A percentile compares a stretch with the other conserved stretches of the same genome.
Conservation (phyloP, 2,888 invertebrate genomes). For the Troilus luridus region DNA sequence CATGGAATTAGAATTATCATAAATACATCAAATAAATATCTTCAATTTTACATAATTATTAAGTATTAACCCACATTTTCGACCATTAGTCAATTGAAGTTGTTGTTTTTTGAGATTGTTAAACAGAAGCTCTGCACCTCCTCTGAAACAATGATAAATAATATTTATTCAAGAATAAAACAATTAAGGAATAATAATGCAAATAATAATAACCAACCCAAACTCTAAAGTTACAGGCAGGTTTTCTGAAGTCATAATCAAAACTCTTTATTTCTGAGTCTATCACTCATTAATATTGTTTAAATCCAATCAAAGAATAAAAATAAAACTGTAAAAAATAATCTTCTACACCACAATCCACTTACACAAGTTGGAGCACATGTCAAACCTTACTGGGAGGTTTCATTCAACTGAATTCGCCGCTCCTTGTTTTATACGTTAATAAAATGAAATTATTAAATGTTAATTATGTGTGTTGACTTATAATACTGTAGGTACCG, state of each 20-base stretch:
- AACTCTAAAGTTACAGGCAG: slow-evolving; percentile 62
- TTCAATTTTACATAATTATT: neutral
- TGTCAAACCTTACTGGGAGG: slow-evolving; percentile 54
- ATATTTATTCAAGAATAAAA: neutral
- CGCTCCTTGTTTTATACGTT: neutral
- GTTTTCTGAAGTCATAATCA: neutral
- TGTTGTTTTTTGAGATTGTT: slow-evolving; percentile 83
- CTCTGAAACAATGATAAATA: slow-evolving; percentile 71
- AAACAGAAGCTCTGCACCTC: slow-evolving; percentile 93
- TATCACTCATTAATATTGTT: neutral
- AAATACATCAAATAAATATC: neutral
- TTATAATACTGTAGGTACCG: neutral
- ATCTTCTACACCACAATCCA: neutral
- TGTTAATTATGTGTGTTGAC: neutral
- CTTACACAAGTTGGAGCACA: neutral
- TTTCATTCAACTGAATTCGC: neutral
- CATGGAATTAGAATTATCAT: too few relatives aligned
- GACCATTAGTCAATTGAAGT: slow-evolving; percentile 75
- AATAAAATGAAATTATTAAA: neutral
- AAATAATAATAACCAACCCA: slow-evolving; percentile 59
- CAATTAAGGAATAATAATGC: neutral
- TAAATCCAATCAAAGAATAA: neutral
- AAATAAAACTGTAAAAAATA: neutral
- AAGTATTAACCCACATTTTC: slow-evolving; percentile 72
- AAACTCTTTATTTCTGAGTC: neutral